Evolutionary conservation across 1,140 invertebrate genomes (phyloP).

Genomic region (Triops cancriformis): DNA sequence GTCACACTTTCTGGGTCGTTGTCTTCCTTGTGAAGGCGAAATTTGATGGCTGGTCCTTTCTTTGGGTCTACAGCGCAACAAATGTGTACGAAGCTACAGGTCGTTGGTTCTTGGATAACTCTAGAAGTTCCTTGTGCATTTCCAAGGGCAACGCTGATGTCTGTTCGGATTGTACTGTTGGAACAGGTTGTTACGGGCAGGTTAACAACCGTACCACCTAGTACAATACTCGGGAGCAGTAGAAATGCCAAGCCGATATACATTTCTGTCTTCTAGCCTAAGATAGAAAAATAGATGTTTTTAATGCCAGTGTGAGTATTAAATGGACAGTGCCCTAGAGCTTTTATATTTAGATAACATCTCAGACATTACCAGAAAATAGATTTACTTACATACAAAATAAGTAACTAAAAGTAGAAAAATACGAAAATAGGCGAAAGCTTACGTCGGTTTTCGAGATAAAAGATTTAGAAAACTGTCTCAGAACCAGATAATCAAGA

Average conservation of each 20-base stretch:
- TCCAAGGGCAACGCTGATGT: not conserved
- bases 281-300: not conserved
- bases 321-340: too few relatives aligned
- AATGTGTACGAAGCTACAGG: not conserved
- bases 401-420: too few relatives aligned
- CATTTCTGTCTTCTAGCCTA: not conserved
- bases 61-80: not conserved
- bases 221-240: not conserved
- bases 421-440: too few relatives aligned
- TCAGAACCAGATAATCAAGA: too few relatives aligned
- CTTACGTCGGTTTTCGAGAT: too few relatives aligned
- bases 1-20: not conserved
- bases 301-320: not conserved
- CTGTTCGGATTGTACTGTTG: not conserved
- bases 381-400: too few relatives aligned
- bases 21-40: not conserved
- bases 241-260: not conserved
- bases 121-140: not conserved
- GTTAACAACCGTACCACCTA: not conserved
- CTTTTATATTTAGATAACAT: too few relatives aligned
- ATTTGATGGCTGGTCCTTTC: not conserved
- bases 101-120: not conserved
- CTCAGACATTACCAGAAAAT: too few relatives aligned
- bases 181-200: not conserved
- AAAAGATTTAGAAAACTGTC: too few relatives aligned